Evolutionary conservation across 2,113 vertebrate species (phyloP).

Genomic region (Puma concolor): DNA sequence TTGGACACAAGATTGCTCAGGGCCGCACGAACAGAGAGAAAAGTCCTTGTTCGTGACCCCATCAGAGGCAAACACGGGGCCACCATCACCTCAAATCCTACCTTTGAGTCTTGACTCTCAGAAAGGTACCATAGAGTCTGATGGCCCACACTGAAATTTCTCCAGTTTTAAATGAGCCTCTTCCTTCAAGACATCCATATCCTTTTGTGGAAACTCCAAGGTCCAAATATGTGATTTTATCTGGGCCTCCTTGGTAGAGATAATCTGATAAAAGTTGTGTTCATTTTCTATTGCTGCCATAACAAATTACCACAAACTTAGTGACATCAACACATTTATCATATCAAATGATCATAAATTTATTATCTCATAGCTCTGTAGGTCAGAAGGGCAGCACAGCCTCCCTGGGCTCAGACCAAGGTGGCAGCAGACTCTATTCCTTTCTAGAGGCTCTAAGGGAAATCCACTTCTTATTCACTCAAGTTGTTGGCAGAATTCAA

Average conservation of each 20-base stretch:
- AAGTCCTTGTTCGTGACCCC: not conserved
- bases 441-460: not conserved
- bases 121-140: not conserved
- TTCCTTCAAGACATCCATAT: not conserved
- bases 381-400: accelerated
- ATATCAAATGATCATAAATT: not conserved
- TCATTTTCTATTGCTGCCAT: not conserved
- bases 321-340: not conserved
- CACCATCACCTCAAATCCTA: not conserved
- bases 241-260: not conserved
- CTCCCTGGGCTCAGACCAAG: not conserved
- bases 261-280: not conserved
- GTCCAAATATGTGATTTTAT: not conserved
- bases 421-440: not conserved
- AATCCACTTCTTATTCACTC: not conserved
- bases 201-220: not conserved
- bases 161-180: not conserved
- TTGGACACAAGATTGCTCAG: not conserved
- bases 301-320: not conserved
- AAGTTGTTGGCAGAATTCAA: not conserved
- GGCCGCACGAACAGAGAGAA: not conserved
- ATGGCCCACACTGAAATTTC: not conserved
- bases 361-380: not conserved
- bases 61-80: no score
- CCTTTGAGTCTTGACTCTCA: not conserved